Conservation (phyloP, 2,113 vertebrate species). For the Apodemus speciosus region DNA sequence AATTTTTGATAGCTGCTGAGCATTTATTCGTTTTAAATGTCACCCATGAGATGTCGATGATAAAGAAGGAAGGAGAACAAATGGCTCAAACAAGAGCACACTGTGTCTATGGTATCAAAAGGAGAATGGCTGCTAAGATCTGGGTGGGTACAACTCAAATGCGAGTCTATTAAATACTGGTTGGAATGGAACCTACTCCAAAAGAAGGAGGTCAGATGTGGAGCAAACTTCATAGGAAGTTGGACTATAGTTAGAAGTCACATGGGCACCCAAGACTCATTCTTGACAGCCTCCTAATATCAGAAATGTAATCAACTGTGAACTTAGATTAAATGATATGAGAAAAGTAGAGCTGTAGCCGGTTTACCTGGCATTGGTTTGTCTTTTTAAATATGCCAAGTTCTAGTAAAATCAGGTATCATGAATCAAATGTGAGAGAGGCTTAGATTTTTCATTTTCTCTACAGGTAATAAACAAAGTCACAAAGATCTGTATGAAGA, state of each 20-base stretch:
- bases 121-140: neutral
- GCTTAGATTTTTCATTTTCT: neutral
- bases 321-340: neutral
- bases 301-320: neutral
- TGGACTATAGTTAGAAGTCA: neutral
- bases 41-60: neutral
- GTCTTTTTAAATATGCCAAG: neutral
- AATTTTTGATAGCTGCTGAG: neutral
- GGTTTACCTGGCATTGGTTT: neutral
- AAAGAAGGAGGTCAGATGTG: neutral
- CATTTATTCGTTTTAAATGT: neutral
- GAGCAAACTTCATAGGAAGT: neutral
- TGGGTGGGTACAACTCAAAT: neutral
- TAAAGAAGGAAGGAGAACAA: neutral
- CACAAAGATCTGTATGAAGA: neutral
- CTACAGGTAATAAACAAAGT: neutral
- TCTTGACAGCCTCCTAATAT: neutral
- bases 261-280: neutral
- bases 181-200: neutral
- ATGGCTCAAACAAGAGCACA: neutral
- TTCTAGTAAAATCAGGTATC: neutral
- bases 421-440: neutral
- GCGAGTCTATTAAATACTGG: neutral
- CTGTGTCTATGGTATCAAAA: neutral
- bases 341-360: neutral